Conservation (phyloP, 2,113 vertebrate genomes). For the Ageneiosus marmoratus region DNA sequence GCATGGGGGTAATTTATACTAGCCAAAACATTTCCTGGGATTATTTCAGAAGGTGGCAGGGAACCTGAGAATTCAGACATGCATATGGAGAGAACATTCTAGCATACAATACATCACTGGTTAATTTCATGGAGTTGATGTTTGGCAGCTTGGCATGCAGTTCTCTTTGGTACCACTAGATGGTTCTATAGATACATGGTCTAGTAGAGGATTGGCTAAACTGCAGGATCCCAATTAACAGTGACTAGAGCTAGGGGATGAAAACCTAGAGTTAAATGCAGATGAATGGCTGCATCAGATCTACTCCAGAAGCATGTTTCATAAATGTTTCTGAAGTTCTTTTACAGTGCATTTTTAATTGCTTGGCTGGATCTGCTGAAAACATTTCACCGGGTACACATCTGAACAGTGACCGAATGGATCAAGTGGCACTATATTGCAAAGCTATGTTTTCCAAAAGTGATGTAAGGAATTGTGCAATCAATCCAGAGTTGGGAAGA, state of each 20-base stretch:
- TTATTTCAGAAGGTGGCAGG: background rate
- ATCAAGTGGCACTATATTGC: background rate
- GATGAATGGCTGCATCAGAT: background rate
- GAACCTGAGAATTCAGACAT: background rate
- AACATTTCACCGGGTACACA: background rate
- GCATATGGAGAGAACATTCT: background rate
- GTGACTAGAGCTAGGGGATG: background rate
- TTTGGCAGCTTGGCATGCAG: background rate
- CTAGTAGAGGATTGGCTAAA: background rate
- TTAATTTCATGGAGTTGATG: background rate
- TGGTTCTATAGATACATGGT: constrained; percentile 31
- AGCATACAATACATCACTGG: background rate
- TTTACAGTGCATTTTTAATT: background rate
- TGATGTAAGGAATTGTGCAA: background rate
- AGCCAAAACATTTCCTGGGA: background rate
- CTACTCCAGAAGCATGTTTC: background rate
- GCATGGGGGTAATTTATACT: background rate
- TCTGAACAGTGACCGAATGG: background rate
- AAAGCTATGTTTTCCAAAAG: background rate
- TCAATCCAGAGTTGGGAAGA: background rate
- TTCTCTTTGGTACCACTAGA: constrained; percentile 20
- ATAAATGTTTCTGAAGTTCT: background rate
- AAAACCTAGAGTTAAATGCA: background rate
- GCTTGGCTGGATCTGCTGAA: background rate
- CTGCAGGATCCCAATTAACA: background rate